A percentile compares a stretch with the other conserved stretches of the same genome.
phyloP scores from a whole-genome alignment of 2,113 vertebrate species.

The Empidonax traillii region DNA sequence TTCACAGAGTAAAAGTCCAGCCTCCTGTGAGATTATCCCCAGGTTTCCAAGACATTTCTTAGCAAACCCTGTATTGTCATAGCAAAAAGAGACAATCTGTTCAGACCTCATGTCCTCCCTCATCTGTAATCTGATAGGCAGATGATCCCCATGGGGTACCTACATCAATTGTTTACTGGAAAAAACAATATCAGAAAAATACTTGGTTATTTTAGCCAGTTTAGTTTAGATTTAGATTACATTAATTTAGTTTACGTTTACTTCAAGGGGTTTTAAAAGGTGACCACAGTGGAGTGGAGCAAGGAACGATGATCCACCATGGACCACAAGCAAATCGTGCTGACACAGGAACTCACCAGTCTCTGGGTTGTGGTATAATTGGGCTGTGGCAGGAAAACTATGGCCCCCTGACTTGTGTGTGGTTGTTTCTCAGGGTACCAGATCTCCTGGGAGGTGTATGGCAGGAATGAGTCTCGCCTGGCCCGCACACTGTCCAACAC shows the following conservation, averaged over 20 bases:
- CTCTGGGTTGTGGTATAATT: not conserved
- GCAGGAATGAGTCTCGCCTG: constrained; percentile 79
- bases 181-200: not conserved
- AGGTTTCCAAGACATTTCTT: not conserved
- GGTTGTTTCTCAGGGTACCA: constrained; percentile 78
- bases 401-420: not conserved
- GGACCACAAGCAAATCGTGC: not conserved
- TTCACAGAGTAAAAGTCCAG: not conserved
- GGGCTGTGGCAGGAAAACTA: not conserved
- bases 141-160: not conserved
- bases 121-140: not conserved
- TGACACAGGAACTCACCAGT: not conserved
- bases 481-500: constrained; percentile 78
- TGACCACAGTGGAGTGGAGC: not conserved
- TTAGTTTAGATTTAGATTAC: not conserved
- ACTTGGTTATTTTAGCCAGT: not conserved
- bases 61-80: not conserved
- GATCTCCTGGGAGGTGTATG: constrained; percentile 88
- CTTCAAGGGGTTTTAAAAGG: not conserved
- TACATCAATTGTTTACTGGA: not conserved
- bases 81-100: not conserved
- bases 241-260: not conserved
- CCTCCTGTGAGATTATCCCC: not conserved
- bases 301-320: not conserved
- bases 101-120: not conserved